Evolutionary conservation across 1,140 invertebrate genomes (phyloP), one percentile per base, ranked within the genome.

Genomic region (Drosophila obscura): DNA sequence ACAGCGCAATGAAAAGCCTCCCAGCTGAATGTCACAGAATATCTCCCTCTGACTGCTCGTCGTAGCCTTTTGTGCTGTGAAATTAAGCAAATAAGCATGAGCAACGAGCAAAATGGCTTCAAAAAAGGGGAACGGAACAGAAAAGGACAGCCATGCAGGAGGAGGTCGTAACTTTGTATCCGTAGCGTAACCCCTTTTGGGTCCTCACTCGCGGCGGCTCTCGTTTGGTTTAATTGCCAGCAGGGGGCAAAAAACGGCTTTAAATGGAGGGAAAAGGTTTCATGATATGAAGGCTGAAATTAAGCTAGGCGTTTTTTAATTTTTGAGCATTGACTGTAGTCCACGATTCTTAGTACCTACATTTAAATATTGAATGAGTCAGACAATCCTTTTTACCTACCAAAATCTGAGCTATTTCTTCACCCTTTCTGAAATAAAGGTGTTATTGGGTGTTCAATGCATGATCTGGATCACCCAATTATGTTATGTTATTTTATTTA

Each of bases 1-100:
- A 22, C 77, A 43, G 58, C 49, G 31, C 43, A 72, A 62, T 43
- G 48, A 63, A 59, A 67, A 16, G 19, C 39, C 44, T 52, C 44
- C 15, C 24, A 26, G 56, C 43, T 44, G 55, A 63, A 61, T 61
- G 57, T 60, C 58, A 61, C 67, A 50, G 46, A 15, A 16, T 35
- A n/a, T 48, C 41, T 19, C 43, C 13, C 44, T 59, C 41, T 8
- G 35, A 11, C 57, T 16, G 15, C 15, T 19, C 49, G 7, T 7
- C 11, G 60, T 60, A 8, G 15, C 73, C 77, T 75, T 85, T 85
- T 83, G 80, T 83, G 80, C 78, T 82, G 81, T 87, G 77, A 85
- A 85, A 85, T 85, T 87, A 85, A 81, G 81, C 78, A 85, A 85
- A 85, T 85, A 85, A 87, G 82, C 74, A 71, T 44, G 69, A 57